Evolutionary conservation across 2,113 vertebrate species (phyloP), one percentile per base, ranked within the genome.

Genomic region (Zosterops hypoxanthus): DNA sequence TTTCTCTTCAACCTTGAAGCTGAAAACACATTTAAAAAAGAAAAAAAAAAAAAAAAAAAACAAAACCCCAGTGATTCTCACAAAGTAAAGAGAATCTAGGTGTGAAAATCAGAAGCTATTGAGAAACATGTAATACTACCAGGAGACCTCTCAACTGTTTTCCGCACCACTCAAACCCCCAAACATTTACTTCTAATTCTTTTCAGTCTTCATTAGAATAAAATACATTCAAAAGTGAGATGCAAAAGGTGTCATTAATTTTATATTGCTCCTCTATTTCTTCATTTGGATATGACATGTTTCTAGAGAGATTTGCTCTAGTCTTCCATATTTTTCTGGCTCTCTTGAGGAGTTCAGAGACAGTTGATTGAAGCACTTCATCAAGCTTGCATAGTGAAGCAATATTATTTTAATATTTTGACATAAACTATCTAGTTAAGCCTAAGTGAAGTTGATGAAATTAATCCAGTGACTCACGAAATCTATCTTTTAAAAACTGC

Each of bases 371-470:
- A 79, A 92, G 14, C 10, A 56, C 76, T 92, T 83, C 69, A 85
- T 34, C 33, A 71, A 47, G 24, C 12, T 71, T 75, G 41, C 16
- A 24, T 12, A 36, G 13, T 59, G n/a, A 85, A 79, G 76, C 8
- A 84, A 23, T 63, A 71, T 81, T 72, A 76, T 82, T 90, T 87
- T 57, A 87, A 59, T 56, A 76, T 88, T 89, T 94, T 85, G 66
- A 93, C 57, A 52, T 47, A 71, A 90, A 22, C 26, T 31, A 68
- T 68, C 61, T 53, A 23, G 46, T 85, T 84, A 90, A 85, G 64
- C 34, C 34, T 34, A 85, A 79, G 4, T 60, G 21, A 79, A 82
- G 11, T 17, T 88, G 44, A 66, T 68, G 3, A 82, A 85, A 85
- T 82, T 56, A 92, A 82, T 82, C 52, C 66, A 26, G 6, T 71